Base-by-base conservation (phyloP, 2,888 invertebrate species). In the Steinernema scapterisci region DNA sequence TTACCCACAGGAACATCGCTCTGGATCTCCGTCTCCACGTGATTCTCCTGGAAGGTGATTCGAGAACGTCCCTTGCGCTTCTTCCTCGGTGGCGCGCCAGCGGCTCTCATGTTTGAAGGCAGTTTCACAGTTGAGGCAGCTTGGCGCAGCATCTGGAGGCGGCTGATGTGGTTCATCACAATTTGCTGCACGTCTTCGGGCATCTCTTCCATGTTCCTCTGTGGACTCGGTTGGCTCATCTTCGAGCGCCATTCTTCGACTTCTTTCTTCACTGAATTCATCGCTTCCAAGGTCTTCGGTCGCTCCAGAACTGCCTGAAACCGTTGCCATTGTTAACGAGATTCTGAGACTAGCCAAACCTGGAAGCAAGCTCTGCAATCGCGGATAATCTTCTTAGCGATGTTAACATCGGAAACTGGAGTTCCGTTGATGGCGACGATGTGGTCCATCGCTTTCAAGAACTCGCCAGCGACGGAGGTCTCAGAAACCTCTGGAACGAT, bases 381-480 rank as follows among this genome's bases (percentile, higher is more conserved):
- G 45, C 43, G 71, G 45, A 45, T 45, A n/a, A 71, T 19, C 5
- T 71, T 45, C 23, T 71, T 71, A 9, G 71, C 71, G 46, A 71
- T 45, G n/a, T 38, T 44, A 16, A n/a, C 23, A 45, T 71, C 71
- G 21, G 19, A 45, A 27, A 71, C 71, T 3, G 71, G 71, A 5
- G 9, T 19, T 44, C 71, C 71, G 71, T 71, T 45, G 71, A 71
- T 45, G 3, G 45, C 45, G 3, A 71, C 23, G 45, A 43, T 19
- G 71, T 45, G 71, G 44, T 71, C 71, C 21, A 43, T 16, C 23
- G 45, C 43, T 11, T 45, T 43, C 45, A 71, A 19, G 46, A 44
- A 43, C 38, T 70, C 70, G 70, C 27, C 70, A 19, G 70, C 70
- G 31, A 70, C 70, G 11, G 44, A n/a, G 6, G 43, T 45, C 46